These are phyloP conservation scores for Melopsittacus undulatus DNA, from an alignment of 2,797 vertebrate genomes.

Conservation along the genomic window DNA sequence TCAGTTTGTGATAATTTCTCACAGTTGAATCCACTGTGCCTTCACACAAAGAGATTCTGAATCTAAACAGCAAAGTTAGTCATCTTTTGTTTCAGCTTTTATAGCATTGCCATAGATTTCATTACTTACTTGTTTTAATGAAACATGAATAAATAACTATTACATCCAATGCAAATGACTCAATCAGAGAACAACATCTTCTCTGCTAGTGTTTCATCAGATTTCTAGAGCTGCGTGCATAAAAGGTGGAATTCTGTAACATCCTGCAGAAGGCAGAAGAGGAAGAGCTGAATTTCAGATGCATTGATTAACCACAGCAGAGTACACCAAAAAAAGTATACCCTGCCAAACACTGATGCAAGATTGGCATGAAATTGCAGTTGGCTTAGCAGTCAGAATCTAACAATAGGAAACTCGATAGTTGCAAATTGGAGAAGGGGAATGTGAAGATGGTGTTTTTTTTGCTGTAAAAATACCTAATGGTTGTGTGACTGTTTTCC, in stretches of 20 bases:
- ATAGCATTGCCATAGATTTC: not conserved
- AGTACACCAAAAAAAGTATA: not conserved
- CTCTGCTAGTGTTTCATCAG: not conserved
- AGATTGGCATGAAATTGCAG: conserved; percentile 7
- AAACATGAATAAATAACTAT: not conserved
- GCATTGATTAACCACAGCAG: not conserved
- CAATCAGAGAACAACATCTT: conserved; percentile 17
- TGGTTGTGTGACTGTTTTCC: not conserved
- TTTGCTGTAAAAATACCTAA: not conserved
- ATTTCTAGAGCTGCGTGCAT: not conserved
- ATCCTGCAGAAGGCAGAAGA: not conserved
- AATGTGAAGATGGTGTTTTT: fast-evolving
- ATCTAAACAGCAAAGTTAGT: not conserved
- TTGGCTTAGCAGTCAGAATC: not conserved
- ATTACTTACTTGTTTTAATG: not conserved
- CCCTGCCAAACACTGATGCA: conserved; percentile 4
- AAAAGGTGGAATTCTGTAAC: not conserved
- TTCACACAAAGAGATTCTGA: not conserved
- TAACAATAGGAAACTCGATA: not conserved
- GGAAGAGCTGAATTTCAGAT: not conserved
- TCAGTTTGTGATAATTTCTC: not conserved
- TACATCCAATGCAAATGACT: conserved; percentile 10
- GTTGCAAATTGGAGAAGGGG: not conserved
- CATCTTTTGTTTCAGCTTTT: not conserved
- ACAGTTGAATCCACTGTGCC: not conserved